Percentiles rank a stretch among this genome's conserved stretches.
phyloP scores from a whole-genome alignment of 2,113 vertebrate genomes.

The Machaerirhynchus nigripectus region DNA sequence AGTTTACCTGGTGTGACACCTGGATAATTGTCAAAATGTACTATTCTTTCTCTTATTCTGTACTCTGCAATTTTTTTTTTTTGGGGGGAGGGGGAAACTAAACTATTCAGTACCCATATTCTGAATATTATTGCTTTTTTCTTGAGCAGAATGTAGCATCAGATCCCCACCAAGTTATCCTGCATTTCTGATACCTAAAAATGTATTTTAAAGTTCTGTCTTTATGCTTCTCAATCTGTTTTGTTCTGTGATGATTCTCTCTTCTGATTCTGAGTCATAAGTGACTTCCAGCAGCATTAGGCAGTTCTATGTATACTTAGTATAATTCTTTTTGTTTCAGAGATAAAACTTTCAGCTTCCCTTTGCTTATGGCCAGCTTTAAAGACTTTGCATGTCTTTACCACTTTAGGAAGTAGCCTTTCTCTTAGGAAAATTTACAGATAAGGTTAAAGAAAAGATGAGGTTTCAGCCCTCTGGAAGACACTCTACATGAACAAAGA shows the following conservation, averaged over 20 bases:
- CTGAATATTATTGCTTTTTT: neutral
- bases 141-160: neutral
- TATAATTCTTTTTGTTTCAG: neutral
- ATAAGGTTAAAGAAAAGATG: neutral
- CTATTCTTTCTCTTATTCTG: neutral
- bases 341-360: neutral
- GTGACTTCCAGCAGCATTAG: neutral
- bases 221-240: neutral
- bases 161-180: neutral
- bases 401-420: neutral
- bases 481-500: neutral
- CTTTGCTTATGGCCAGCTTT: neutral
- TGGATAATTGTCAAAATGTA: neutral
- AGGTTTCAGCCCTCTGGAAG: neutral
- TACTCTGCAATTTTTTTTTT: neutral
- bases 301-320: fast-evolving
- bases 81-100: fast-evolving
- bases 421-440: neutral
- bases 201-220: neutral
- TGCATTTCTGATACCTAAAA: neutral
- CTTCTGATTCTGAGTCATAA: neutral
- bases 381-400: neutral
- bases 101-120: neutral
- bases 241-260: neutral
- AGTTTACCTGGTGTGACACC: neutral